phyloP scores from a whole-genome alignment of 2,797 vertebrate genomes.

The Botia kubotai region DNA sequence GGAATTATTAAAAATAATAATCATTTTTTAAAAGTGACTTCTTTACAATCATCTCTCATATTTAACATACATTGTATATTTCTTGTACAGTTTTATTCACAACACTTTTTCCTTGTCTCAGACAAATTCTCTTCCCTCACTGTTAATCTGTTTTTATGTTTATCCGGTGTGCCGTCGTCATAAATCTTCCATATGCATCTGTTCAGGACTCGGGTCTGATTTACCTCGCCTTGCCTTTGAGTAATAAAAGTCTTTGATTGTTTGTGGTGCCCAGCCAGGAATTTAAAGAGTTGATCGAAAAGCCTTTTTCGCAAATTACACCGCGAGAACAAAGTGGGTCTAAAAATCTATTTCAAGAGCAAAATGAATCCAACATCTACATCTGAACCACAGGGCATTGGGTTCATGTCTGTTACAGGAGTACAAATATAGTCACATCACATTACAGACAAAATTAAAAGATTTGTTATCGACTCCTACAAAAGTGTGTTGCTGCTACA shows the following conservation, averaged over 20 bases:
- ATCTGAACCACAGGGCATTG: conserved; percentile 18
- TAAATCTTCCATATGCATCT: conserved; percentile 52
- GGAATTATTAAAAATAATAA: neutral
- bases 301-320: conserved; percentile 75
- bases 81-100: neutral
- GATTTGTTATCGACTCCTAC: neutral
- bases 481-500: neutral
- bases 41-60: neutral
- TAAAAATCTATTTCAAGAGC: conserved; percentile 71
- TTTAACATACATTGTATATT: neutral
- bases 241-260: conserved; percentile 69
- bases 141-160: conserved; percentile 47
- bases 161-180: conserved; percentile 36
- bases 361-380: conserved; percentile 66
- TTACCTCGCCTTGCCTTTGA: conserved; percentile 51
- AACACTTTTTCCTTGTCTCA: neutral
- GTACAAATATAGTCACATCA: neutral
- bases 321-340: conserved; percentile 70
- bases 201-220: conserved; percentile 53
- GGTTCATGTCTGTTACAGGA: neutral
- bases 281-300: conserved; percentile 57
- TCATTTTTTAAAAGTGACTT: neutral
- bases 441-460: neutral
- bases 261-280: conserved; percentile 65
- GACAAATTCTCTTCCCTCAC: conserved; percentile 36